Evolutionary conservation across 2,888 invertebrate genomes (phyloP).

Genomic region (Mellilla xanthometata): DNA sequence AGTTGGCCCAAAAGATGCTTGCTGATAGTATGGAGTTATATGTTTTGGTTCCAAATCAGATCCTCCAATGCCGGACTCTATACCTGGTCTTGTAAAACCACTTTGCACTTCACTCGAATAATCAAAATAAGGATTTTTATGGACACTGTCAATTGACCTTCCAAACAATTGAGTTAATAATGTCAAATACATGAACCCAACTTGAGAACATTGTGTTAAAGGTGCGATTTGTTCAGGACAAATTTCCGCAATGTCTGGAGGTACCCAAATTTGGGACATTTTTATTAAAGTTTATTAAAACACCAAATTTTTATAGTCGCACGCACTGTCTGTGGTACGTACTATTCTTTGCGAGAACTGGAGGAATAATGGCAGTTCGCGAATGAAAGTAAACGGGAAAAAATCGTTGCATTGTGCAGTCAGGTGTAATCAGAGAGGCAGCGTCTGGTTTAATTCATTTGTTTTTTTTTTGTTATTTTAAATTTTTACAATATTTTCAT

Average conservation of each 20-base stretch:
- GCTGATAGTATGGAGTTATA: conserved; percentile 2
- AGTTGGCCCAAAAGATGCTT: neutral
- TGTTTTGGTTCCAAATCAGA: conserved; percentile 13
- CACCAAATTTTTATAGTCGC: neutral
- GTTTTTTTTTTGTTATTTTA: too few relatives aligned
- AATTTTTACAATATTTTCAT: too few relatives aligned
- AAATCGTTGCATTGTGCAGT: conserved; percentile 12
- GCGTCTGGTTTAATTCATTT: neutral
- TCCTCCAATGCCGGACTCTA: conserved; percentile 4
- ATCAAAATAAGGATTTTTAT: conserved; percentile 31
- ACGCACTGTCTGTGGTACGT: conserved; percentile 7
- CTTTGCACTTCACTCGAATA: conserved; percentile 19
- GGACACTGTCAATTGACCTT: conserved; percentile 63
- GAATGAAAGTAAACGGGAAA: conserved; percentile 30
- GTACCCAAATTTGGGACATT: conserved; percentile 73
- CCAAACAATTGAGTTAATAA: conserved; percentile 83
- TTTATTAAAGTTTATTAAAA: conserved; percentile 9
- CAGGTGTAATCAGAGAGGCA: conserved; percentile 3
- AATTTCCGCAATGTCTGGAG: conserved; percentile 79
- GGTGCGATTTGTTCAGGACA: conserved; percentile 79
- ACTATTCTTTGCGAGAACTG: conserved; percentile 22
- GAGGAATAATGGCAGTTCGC: conserved; percentile 17
- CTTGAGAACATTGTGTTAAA: conserved; percentile 81
- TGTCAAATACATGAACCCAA: conserved; percentile 82
- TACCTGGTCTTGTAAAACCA: conserved; percentile 14